Conservation (phyloP, 2,888 invertebrate genomes). For the Loripinus fragilis region DNA sequence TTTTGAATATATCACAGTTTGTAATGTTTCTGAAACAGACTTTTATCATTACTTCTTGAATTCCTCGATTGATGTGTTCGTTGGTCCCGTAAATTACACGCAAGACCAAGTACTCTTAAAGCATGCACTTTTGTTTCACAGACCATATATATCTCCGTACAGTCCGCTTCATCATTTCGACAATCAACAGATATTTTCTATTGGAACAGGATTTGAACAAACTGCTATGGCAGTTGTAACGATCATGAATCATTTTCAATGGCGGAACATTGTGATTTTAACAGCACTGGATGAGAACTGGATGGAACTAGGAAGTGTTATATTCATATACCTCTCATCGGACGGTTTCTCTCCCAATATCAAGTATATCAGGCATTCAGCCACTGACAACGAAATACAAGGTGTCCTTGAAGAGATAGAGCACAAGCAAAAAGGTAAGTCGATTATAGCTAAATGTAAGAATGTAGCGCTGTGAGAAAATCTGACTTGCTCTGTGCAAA, state of each 20-base stretch:
- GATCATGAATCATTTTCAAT: slow-evolving; percentile 42
- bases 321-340: slow-evolving; percentile 9
- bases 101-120: neutral
- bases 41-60: neutral
- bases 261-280: slow-evolving; percentile 35
- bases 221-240: slow-evolving; percentile 28
- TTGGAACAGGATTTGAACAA: slow-evolving; percentile 43
- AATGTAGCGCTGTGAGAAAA: too few relatives aligned
- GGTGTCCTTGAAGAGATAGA: neutral
- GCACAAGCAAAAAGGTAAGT: slow-evolving; percentile 16
- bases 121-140: neutral
- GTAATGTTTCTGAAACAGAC: neutral
- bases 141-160: slow-evolving; percentile 9
- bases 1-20: neutral
- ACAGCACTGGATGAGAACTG: slow-evolving; percentile 4
- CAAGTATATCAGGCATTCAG: neutral
- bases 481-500: neutral
- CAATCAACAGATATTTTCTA: slow-evolving; percentile 14
- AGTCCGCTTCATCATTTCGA: slow-evolving; percentile 21
- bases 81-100: neutral
- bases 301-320: slow-evolving; percentile 18
- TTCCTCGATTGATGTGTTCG: neutral
- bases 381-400: neutral
- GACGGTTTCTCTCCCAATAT: neutral
- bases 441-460: neutral